These are phyloP conservation scores for Dinocampus coccinellae DNA, from an alignment of 2,888 invertebrate species.

Conservation along the genomic window DNA sequence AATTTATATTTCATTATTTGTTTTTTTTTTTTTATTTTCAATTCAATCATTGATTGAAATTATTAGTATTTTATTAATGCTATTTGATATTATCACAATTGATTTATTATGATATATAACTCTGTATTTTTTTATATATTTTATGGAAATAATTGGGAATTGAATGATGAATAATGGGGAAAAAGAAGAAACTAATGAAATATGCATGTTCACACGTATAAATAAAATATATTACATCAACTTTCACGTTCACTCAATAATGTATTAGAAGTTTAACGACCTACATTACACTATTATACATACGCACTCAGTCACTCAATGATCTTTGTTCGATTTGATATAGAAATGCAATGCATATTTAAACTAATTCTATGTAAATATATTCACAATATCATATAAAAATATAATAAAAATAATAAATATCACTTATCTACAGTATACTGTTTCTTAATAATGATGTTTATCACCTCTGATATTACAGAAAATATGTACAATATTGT, in stretches of 20 bases:
- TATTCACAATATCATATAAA: neutral
- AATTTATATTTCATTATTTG: too few relatives aligned
- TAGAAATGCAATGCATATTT: neutral
- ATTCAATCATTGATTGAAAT: neutral
- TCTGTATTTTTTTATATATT: neutral
- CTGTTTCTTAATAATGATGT: too few relatives aligned
- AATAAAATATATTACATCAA: conserved; percentile 1
- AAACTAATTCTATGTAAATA: neutral
- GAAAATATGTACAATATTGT: neutral
- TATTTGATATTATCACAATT: too few relatives aligned
- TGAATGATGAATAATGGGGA: neutral
- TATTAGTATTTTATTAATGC: neutral
- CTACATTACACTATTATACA: conserved; percentile 11
- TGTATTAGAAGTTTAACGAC: conserved; percentile 27
- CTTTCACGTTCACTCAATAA: conserved; percentile 29
- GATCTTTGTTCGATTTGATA: conserved; percentile 23
- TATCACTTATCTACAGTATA: neutral
- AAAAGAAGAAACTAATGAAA: neutral
- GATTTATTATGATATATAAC: too few relatives aligned
- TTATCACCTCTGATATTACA: too few relatives aligned
- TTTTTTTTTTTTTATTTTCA: neutral
- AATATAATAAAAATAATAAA: neutral
- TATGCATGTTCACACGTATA: conserved; percentile 1
- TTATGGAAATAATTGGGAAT: neutral
- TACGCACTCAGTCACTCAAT: conserved; percentile 11